A percentile compares a stretch with the other conserved stretches of the same genome.
phyloP scores from a whole-genome alignment of 2,113 vertebrate genomes.

The Rallus limicola region DNA sequence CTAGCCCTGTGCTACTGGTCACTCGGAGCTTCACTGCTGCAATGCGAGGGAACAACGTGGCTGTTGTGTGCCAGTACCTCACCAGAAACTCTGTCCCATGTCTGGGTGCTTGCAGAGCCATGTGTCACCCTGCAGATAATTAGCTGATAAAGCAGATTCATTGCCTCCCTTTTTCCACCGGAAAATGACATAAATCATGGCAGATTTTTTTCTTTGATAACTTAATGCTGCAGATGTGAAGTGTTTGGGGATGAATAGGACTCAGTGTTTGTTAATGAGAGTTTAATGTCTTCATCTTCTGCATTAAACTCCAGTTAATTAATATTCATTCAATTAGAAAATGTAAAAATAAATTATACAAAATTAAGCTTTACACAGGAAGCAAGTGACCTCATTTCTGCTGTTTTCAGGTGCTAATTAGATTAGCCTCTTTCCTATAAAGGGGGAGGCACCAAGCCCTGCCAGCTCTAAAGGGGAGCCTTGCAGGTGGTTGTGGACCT shows the following conservation, averaged over 20 bases:
- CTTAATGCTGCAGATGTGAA: slow-evolving; percentile 46
- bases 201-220: slow-evolving; percentile 13
- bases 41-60: neutral
- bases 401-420: slow-evolving; percentile 61
- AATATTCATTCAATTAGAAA: slow-evolving; percentile 77
- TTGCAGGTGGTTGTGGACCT: neutral
- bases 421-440: slow-evolving; percentile 29
- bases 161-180: neutral
- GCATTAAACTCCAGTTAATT: slow-evolving; percentile 63
- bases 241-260: slow-evolving; percentile 40
- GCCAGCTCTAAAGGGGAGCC: neutral
- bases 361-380: slow-evolving; percentile 66
- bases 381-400: slow-evolving; percentile 65
- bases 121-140: neutral
- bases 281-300: slow-evolving; percentile 74
- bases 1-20: neutral
- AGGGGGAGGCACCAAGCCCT: neutral
- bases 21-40: neutral
- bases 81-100: neutral
- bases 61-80: neutral
- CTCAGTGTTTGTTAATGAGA: slow-evolving; percentile 62
- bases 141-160: slow-evolving; percentile 34
- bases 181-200: slow-evolving; percentile 8
- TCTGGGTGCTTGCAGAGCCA: neutral
- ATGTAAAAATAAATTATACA: slow-evolving; percentile 69